Conservation (phyloP, 2,113 vertebrate genomes). For the Herpailurus yagouaroundi region DNA sequence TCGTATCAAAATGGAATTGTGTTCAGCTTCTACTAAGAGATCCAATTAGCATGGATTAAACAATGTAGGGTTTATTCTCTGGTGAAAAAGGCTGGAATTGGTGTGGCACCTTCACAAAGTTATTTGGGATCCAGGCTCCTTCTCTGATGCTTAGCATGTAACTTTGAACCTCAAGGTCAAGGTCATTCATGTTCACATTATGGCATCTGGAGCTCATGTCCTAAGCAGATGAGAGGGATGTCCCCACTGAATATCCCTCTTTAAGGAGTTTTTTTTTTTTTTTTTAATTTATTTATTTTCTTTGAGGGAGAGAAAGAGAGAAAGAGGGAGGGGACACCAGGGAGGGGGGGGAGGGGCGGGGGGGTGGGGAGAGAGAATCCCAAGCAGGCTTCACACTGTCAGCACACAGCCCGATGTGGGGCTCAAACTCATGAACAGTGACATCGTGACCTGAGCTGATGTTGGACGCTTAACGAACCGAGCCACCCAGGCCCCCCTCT, state of each 20-base stretch:
- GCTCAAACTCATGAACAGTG: no score
- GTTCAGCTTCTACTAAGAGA: background rate
- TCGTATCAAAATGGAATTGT: background rate
- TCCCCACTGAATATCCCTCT: background rate
- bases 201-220: background rate
- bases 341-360: no score
- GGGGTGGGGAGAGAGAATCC: no score
- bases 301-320: no score
- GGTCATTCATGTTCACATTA: background rate
- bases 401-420: no score
- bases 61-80: background rate
- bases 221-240: background rate
- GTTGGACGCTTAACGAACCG: no score
- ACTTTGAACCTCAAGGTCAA: background rate
- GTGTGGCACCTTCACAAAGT: background rate
- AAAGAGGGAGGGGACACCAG: no score
- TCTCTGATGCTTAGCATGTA: background rate
- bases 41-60: background rate
- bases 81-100: background rate
- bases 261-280: background rate
- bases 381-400: no score
- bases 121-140: background rate
- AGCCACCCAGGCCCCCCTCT: background rate
- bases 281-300: no score
- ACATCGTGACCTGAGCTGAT: no score